phyloP scores from a whole-genome alignment of 1,140 invertebrate species.

The Trachymyrmex septentrionalis region DNA sequence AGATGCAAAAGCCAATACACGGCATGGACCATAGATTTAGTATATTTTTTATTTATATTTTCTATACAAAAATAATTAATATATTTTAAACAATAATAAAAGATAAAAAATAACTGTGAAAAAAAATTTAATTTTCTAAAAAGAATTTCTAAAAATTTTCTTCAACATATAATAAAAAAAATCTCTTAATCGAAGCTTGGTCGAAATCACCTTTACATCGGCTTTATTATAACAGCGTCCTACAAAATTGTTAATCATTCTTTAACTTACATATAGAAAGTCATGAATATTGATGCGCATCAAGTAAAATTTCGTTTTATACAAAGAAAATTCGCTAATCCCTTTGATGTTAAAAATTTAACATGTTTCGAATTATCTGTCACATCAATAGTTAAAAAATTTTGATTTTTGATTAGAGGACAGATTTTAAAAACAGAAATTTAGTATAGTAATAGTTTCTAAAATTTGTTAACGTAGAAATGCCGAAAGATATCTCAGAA shows the following conservation, averaged over 20 bases:
- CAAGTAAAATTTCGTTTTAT: not conserved
- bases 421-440: not conserved
- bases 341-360: not conserved
- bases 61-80: too few relatives aligned
- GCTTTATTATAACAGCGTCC: not conserved
- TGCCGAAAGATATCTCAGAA: not conserved
- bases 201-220: not conserved
- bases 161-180: too few relatives aligned
- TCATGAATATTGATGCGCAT: not conserved
- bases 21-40: too few relatives aligned
- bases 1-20: too few relatives aligned
- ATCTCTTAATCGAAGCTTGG: not conserved
- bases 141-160: too few relatives aligned
- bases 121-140: too few relatives aligned
- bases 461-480: not conserved
- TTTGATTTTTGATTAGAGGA: not conserved
- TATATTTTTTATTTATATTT: too few relatives aligned
- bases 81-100: too few relatives aligned
- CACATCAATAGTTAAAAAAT: not conserved
- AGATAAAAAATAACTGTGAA: too few relatives aligned
- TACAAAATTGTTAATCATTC: not conserved
- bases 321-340: not conserved
- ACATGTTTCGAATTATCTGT: not conserved
- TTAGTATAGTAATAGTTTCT: too few relatives aligned
- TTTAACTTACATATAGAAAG: conserved; percentile 7